phyloP scores from a whole-genome alignment of 2,888 invertebrate species.

The Laspeyria flexula region DNA sequence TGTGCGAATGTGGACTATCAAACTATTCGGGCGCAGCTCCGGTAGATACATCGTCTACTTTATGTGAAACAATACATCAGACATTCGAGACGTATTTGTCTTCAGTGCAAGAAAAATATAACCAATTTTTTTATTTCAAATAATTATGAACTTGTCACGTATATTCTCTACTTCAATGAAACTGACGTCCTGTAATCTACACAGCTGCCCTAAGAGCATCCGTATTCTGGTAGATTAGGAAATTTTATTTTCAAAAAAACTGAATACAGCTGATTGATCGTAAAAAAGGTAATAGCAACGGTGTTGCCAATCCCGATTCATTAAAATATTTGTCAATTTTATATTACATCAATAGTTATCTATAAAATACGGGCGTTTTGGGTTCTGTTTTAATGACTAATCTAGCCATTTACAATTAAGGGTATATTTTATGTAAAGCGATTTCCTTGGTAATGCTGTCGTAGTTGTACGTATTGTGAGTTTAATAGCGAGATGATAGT shows the following conservation, averaged over 20 bases:
- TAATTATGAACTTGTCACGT: too few species aligned
- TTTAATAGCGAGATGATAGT: slow-evolving; percentile 48
- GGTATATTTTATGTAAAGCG: slow-evolving; percentile 70
- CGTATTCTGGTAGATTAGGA: too few species aligned
- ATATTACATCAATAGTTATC: slow-evolving; percentile 57
- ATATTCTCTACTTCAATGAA: too few species aligned
- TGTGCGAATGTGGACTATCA: neutral
- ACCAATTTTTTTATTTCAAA: too few species aligned
- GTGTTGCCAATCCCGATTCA: slow-evolving; percentile 55
- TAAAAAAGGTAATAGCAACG: slow-evolving; percentile 42
- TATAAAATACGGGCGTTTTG: slow-evolving; percentile 63
- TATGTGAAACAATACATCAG: too few species aligned
- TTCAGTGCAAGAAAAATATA: too few species aligned
- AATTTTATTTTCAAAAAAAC: too few species aligned
- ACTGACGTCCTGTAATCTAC: too few species aligned
- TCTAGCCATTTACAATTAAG: slow-evolving; percentile 62
- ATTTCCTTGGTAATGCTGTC: slow-evolving; percentile 79
- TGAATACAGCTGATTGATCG: too few species aligned
- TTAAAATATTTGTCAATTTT: slow-evolving; percentile 64
- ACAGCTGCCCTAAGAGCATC: too few species aligned
- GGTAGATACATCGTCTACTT: neutral
- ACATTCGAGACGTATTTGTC: too few species aligned
- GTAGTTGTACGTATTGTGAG: slow-evolving; percentile 56
- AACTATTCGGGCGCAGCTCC: neutral
- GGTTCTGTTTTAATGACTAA: slow-evolving; percentile 61